Evolutionary conservation across 2,113 vertebrate species (phyloP).

Genomic region (Zosterops borbonicus): DNA sequence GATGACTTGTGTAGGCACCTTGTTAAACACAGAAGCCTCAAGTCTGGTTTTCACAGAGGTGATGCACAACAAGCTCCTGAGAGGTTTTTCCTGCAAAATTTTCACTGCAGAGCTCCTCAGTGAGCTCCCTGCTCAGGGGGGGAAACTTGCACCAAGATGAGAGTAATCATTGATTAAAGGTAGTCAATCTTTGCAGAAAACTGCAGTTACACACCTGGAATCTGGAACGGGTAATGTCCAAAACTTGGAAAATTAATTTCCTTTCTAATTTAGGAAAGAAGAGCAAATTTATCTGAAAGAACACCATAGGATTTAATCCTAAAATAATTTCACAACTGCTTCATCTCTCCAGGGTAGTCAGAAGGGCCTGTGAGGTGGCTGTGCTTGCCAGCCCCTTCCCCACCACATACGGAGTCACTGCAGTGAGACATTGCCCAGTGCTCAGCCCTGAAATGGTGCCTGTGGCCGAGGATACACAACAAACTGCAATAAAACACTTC

Average conservation of each 20-base stretch:
- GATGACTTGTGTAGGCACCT: fast-evolving
- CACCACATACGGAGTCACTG: too few relatives aligned
- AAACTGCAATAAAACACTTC: not conserved
- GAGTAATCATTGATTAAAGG: not conserved
- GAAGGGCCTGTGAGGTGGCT: not conserved
- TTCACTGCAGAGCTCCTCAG: not conserved
- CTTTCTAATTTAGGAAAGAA: not conserved
- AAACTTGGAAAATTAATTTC: not conserved
- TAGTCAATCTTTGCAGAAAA: not conserved
- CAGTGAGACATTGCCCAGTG: not conserved
- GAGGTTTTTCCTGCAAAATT: not conserved
- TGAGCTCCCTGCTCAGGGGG: not conserved
- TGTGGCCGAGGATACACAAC: not conserved
- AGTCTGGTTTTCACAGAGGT: not conserved
- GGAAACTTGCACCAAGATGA: not conserved
- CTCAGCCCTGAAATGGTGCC: not conserved
- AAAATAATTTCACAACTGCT: too few relatives aligned
- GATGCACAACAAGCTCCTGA: not conserved
- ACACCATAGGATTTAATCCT: not conserved
- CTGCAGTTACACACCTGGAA: not conserved
- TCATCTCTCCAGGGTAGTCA: too few relatives aligned
- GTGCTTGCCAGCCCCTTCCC: not conserved
- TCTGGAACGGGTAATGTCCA: not conserved
- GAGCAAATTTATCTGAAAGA: not conserved
- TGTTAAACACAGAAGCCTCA: not conserved